phyloP scores from a whole-genome alignment of 2,113 vertebrate genomes.

The Empidonax traillii region DNA sequence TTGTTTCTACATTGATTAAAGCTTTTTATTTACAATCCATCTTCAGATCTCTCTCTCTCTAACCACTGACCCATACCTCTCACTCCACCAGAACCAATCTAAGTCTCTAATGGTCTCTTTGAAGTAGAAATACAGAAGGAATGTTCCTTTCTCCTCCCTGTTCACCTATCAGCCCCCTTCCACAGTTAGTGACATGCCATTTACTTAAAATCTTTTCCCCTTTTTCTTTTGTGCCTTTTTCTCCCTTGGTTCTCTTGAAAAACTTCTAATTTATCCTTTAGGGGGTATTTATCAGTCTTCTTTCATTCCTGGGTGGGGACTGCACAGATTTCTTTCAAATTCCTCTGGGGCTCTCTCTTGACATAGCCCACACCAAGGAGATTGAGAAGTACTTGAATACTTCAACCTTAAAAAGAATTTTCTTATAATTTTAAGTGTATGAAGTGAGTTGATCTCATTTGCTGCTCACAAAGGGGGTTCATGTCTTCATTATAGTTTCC shows the following conservation, averaged over 20 bases:
- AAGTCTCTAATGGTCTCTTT: not conserved
- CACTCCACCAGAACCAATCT: not conserved
- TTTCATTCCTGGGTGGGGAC: not conserved
- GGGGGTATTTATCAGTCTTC: not conserved
- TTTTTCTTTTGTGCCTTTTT: not conserved
- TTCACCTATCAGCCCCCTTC: not conserved
- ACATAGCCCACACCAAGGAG: not conserved
- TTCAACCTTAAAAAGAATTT: not conserved
- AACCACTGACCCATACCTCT: not conserved
- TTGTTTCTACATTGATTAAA: not conserved
- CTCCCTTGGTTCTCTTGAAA: not conserved
- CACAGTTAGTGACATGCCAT: not conserved
- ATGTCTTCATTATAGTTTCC: not conserved
- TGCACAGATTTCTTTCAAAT: not conserved
- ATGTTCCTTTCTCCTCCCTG: not conserved
- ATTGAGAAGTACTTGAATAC: not conserved
- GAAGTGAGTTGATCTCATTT: not conserved
- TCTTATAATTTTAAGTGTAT: not conserved
- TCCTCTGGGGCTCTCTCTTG: not conserved
- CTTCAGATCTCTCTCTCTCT: not conserved
- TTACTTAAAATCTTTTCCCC: not conserved
- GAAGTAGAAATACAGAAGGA: not conserved
- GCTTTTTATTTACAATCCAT: not conserved
- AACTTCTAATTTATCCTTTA: not conserved
- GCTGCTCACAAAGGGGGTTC: not conserved